Evolutionary conservation across 2,797 vertebrate species (phyloP).

Genomic region (Arnoldichthys spilopterus): DNA sequence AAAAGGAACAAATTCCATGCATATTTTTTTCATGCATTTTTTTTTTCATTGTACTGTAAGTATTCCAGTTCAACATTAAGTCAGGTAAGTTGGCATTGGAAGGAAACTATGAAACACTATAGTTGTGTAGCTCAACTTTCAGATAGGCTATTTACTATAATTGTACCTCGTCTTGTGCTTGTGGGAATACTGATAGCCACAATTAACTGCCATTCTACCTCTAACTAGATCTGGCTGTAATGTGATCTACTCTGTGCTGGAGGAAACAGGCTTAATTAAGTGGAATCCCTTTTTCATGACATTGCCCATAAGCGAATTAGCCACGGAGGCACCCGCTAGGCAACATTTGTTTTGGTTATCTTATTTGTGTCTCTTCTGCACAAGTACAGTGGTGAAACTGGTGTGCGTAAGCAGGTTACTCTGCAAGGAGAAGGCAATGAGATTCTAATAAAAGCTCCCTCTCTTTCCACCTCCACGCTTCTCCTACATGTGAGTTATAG

Average conservation of each 20-base stretch:
- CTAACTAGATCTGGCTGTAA: slow-evolving; percentile 80
- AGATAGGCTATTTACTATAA: background rate
- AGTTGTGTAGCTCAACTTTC: background rate
- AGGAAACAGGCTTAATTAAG: slow-evolving; percentile 81
- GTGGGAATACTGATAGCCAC: slow-evolving; percentile 73
- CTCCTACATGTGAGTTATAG: background rate
- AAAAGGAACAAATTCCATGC: too few species aligned
- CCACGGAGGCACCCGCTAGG: slow-evolving; percentile 45
- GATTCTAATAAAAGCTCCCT: slow-evolving; percentile 41
- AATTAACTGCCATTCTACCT: slow-evolving; percentile 79
- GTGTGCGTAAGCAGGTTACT: slow-evolving; percentile 46
- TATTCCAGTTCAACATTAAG: background rate
- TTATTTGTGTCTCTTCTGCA: slow-evolving; percentile 52
- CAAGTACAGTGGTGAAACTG: slow-evolving; percentile 37
- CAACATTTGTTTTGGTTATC: slow-evolving; percentile 56
- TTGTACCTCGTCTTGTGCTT: slow-evolving; percentile 1
- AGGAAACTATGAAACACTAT: background rate
- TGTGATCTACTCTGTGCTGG: slow-evolving; percentile 73
- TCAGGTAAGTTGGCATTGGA: background rate
- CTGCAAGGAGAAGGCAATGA: slow-evolving; percentile 31
- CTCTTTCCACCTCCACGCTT: slow-evolving; percentile 30
- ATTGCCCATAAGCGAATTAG: slow-evolving; percentile 59
- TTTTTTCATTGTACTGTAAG: background rate
- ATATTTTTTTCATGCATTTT: too few species aligned
- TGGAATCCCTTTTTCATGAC: slow-evolving; percentile 60